A percentile compares a stretch with the other conserved stretches of the same genome.
Conservation (phyloP, 2,888 invertebrate genomes). For the Calliphora vomitoria region DNA sequence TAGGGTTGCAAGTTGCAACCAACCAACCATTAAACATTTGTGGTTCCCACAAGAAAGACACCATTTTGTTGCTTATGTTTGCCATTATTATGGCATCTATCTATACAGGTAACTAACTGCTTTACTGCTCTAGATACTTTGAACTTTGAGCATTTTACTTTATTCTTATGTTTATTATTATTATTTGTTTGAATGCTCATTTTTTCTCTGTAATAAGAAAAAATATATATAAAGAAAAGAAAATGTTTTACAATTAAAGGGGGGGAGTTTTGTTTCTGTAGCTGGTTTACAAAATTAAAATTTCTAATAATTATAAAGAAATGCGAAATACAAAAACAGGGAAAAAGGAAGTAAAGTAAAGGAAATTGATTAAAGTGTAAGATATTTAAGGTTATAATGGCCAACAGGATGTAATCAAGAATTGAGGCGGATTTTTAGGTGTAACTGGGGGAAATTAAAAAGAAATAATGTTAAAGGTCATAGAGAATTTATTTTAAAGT, state of each 20-base stretch:
- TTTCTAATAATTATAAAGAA: not conserved
- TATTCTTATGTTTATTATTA: not conserved
- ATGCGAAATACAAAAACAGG: no score
- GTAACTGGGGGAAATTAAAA: not conserved
- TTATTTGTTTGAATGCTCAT: not conserved
- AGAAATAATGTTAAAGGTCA: not conserved
- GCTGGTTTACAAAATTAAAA: not conserved
- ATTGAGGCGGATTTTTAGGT: not conserved
- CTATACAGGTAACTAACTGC: not conserved
- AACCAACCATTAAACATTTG: not conserved
- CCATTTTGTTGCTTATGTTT: not conserved
- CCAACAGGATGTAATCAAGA: not conserved
- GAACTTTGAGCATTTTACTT: conserved; percentile 5
- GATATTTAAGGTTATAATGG: not conserved
- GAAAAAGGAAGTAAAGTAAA: not conserved
- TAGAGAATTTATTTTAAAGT: not conserved
- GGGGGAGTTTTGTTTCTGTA: not conserved
- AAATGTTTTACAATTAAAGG: not conserved
- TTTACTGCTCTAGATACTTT: not conserved
- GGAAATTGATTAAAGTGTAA: not conserved
- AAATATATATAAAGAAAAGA: not conserved
- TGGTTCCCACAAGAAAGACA: not conserved
- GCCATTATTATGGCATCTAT: not conserved
- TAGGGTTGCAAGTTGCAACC: not conserved
- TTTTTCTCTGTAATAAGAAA: not conserved